Conservation (phyloP, 92 coral and sea anemone species). For the Palythoa grandiflora region DNA sequence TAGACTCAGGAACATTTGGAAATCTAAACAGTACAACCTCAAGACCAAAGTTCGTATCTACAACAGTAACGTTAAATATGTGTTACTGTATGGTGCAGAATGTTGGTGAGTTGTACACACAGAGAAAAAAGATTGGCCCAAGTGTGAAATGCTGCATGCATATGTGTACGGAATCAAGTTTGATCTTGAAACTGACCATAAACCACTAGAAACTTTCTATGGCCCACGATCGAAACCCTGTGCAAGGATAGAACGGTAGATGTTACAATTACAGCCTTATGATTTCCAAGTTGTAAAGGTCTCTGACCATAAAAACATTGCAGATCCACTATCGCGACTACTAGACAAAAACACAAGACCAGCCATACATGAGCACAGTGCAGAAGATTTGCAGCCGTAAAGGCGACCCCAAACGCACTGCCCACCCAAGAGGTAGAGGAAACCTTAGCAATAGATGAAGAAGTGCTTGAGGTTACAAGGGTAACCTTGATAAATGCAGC, state of each 20-base stretch:
- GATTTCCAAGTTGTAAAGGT: background rate
- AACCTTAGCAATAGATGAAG: background rate
- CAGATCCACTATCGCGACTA: constrained; percentile 10
- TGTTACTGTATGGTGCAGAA: no score
- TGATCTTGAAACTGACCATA: background rate
- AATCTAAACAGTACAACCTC: no score
- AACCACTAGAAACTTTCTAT: background rate
- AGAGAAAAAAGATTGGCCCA: no score
- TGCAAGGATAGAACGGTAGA: constrained; percentile 31
- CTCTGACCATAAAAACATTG: background rate
- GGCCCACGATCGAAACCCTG: constrained; percentile 7
- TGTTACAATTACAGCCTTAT: constrained; percentile 31
- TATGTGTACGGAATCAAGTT: constrained; percentile 2
- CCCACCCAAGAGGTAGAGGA: background rate
- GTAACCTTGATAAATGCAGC: constrained; percentile 16
- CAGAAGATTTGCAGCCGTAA: background rate
- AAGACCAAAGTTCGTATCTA: no score
- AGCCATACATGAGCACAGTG: background rate
- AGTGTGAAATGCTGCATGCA: background rate
- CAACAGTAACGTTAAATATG: no score
- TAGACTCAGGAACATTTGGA: no score
- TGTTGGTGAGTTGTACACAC: no score
- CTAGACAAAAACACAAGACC: background rate
- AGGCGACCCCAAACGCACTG: background rate
- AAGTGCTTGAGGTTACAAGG: background rate